Evolutionary conservation across 2,888 invertebrate species (phyloP).

Genomic region (Cyrtodaria siliqua): DNA sequence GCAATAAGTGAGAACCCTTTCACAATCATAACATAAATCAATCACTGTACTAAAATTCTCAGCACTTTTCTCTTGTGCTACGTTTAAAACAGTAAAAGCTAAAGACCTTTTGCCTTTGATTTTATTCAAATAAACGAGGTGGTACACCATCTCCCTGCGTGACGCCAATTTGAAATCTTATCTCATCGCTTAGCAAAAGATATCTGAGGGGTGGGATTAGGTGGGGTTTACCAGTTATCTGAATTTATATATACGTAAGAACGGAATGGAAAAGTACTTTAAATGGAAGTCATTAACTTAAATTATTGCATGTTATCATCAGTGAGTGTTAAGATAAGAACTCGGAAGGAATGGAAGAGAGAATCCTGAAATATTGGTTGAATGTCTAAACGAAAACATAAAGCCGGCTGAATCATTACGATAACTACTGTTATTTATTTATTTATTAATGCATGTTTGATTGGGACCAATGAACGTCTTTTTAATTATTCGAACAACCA

Average conservation of each 20-base stretch:
- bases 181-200: conserved; percentile 32
- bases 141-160: conserved; percentile 22
- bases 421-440: too few species aligned
- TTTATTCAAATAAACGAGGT: conserved; percentile 19
- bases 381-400: too few species aligned
- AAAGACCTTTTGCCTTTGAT: conserved; percentile 41
- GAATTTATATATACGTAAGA: conserved; percentile 20
- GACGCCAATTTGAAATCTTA: conserved; percentile 46
- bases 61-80: conserved; percentile 1
- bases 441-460: too few species aligned
- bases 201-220: conserved; percentile 30
- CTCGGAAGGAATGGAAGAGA: too few species aligned
- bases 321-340: too few species aligned
- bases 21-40: background rate
- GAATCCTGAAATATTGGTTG: too few species aligned
- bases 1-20: conserved; percentile 1
- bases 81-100: conserved; percentile 47
- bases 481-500: too few species aligned
- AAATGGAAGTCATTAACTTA: too few species aligned
- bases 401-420: too few species aligned
- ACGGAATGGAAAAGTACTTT: too few species aligned
- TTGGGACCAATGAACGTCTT: too few species aligned
- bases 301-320: too few species aligned
- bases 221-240: conserved; percentile 39
- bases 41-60: background rate